Evolutionary conservation across 2,113 vertebrate genomes (phyloP).

Genomic region (Bubo scandiacus): DNA sequence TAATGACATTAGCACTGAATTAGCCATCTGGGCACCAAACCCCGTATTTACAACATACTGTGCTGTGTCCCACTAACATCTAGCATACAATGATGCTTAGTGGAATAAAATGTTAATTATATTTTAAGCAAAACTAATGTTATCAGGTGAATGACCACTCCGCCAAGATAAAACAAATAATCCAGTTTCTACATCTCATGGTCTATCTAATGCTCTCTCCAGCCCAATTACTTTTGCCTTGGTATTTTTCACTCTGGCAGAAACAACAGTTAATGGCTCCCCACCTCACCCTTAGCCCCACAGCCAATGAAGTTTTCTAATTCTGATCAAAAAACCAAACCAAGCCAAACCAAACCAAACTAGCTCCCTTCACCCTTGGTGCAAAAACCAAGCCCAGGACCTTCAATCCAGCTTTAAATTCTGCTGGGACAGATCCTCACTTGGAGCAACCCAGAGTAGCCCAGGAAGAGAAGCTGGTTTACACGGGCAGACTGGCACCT

Average conservation of each 20-base stretch:
- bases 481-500: not conserved
- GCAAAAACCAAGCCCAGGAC: not conserved
- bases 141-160: slow-evolving; percentile 6
- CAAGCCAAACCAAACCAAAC: not conserved
- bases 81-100: not conserved
- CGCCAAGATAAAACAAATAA: slow-evolving; percentile 37
- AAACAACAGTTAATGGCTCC: not conserved
- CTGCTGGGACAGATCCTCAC: not conserved
- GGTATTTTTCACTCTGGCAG: slow-evolving; percentile 21
- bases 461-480: not conserved
- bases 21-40: slow-evolving; percentile 2
- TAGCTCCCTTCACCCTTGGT: not conserved
- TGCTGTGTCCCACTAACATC: not conserved
- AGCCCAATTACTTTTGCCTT: not conserved
- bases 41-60: not conserved
- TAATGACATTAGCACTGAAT: slow-evolving; percentile 34
- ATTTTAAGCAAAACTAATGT: slow-evolving; percentile 7
- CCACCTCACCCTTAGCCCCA: not conserved
- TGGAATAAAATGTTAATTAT: slow-evolving; percentile 35
- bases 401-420: not conserved
- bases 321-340: not conserved
- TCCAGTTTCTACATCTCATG: not conserved
- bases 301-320: not conserved
- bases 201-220: not conserved
- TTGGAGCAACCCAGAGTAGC: not conserved